These are phyloP conservation scores for Hyla sarda DNA, from an alignment of 2,113 vertebrate genomes.

Conservation along the genomic window DNA sequence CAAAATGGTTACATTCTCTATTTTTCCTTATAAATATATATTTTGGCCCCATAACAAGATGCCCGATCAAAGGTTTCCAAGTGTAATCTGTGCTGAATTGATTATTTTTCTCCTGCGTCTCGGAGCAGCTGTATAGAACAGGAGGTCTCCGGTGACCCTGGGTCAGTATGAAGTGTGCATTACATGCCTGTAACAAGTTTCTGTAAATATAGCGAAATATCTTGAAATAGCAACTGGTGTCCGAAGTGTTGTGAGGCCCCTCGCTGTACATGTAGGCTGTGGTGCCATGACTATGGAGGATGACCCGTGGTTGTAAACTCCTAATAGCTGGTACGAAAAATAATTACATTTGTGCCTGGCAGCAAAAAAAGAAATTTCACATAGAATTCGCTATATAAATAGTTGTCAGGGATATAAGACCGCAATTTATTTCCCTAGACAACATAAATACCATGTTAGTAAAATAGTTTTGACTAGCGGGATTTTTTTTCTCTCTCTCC, in stretches of 20 bases:
- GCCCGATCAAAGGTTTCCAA: neutral
- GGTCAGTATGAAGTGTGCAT: constrained; percentile 28
- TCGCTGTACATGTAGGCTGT: neutral
- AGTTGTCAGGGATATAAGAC: neutral
- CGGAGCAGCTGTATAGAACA: constrained; percentile 19
- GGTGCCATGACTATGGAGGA: neutral
- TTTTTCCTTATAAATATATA: neutral
- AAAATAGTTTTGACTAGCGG: neutral
- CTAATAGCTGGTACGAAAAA: neutral
- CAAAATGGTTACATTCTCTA: neutral
- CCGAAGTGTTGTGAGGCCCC: neutral
- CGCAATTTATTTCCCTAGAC: neutral
- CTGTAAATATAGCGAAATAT: neutral
- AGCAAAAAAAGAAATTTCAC: constrained; percentile 6
- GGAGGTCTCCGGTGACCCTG: constrained; percentile 11
- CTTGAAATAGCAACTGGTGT: constrained; percentile 27
- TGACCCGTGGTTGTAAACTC: neutral
- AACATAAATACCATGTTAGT: neutral
- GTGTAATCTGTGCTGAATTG: neutral
- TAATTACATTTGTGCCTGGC: constrained; percentile 23
- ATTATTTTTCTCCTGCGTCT: neutral
- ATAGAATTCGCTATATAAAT: neutral
- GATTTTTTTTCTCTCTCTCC: neutral
- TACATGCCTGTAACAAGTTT: constrained; percentile 21
- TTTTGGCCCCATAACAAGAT: neutral